Conservation (phyloP, 2,113 vertebrate genomes). For the Romanogobio albipinnatus region DNA sequence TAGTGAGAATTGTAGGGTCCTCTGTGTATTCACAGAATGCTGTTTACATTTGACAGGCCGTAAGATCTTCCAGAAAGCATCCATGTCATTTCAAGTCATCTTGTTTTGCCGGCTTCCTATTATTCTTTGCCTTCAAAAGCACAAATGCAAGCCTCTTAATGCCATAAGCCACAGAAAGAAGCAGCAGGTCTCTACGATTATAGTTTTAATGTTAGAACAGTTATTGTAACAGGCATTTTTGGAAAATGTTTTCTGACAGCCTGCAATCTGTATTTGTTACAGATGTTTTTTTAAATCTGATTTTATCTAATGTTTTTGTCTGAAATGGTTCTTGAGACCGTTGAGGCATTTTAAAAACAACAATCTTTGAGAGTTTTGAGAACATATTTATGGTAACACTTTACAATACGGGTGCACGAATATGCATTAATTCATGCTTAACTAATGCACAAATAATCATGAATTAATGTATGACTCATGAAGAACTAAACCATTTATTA, state of each 20-base stretch:
- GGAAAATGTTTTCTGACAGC: background rate
- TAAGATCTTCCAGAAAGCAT: conserved; percentile 7
- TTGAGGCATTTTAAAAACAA: background rate
- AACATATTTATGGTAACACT: background rate
- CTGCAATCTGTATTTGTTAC: background rate
- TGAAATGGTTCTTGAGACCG: background rate
- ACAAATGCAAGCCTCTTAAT: background rate
- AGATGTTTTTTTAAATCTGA: background rate
- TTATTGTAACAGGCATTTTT: conserved; percentile 2
- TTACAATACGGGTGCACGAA: too few relatives aligned
- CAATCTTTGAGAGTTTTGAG: background rate
- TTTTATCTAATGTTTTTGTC: background rate
- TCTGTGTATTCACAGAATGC: conserved; percentile 10
- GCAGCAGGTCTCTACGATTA: background rate
- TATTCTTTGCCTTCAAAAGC: conserved; percentile 6
- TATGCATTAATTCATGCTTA: too few relatives aligned
- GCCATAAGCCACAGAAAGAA: background rate
- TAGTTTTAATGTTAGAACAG: background rate
- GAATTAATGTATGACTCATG: too few relatives aligned
- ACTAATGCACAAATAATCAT: too few relatives aligned
- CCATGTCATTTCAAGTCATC: background rate
- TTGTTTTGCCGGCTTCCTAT: background rate
- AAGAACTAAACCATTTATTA: too few relatives aligned
- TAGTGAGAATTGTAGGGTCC: background rate
- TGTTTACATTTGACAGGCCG: background rate